Conservation (phyloP, 2,797 vertebrate species). For the Danio choprae region DNA sequence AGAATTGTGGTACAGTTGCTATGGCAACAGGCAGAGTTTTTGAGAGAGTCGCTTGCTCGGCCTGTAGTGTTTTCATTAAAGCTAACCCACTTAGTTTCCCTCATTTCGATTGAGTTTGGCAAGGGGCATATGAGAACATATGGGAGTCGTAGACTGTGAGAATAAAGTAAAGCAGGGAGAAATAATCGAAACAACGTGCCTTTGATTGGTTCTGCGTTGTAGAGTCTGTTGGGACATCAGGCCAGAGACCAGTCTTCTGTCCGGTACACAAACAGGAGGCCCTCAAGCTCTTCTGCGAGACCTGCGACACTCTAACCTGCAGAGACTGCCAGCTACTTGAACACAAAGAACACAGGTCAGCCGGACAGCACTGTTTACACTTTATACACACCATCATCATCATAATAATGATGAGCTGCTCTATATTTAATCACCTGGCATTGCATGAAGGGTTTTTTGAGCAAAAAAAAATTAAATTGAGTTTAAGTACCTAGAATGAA, state of each 20-base stretch:
- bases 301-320: slow-evolving; percentile 97
- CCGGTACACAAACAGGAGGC: slow-evolving; percentile 98
- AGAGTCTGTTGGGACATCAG: slow-evolving; percentile 90
- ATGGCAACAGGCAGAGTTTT: slow-evolving; percentile 60
- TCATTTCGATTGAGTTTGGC: slow-evolving; percentile 45
- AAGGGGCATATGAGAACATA: slow-evolving; percentile 31
- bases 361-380: neutral
- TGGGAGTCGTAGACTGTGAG: slow-evolving; percentile 25
- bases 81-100: slow-evolving; percentile 38
- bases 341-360: slow-evolving; percentile 98
- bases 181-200: neutral
- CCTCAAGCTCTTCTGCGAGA: slow-evolving; percentile 98
- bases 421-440: slow-evolving; percentile 1
- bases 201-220: slow-evolving; percentile 58
- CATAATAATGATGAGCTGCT: neutral
- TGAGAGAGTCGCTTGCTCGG: slow-evolving; percentile 30
- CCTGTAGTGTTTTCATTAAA: slow-evolving; percentile 51
- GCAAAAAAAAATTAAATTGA: neutral
- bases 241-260: slow-evolving; percentile 96
- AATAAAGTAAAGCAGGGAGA: neutral
- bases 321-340: slow-evolving; percentile 97
- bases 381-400: neutral
- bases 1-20: slow-evolving; percentile 47
- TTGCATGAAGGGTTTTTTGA: slow-evolving; percentile 4
- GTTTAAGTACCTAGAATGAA: neutral